A percentile compares a stretch with the other conserved stretches of the same genome.
Evolutionary conservation across 1,140 invertebrate species (phyloP).

Genomic region (Diorhabda elongata): DNA sequence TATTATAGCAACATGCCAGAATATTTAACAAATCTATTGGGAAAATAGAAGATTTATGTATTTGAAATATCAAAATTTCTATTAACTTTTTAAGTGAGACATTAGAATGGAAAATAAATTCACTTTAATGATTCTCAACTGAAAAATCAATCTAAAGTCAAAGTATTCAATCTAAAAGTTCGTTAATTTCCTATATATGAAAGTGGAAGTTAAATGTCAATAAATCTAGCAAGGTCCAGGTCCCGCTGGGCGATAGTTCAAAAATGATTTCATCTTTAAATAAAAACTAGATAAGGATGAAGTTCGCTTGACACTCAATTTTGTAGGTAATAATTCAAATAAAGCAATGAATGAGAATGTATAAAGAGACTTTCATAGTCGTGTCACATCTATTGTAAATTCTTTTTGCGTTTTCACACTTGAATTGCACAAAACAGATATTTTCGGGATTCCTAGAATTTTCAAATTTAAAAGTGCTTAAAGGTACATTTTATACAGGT

Average conservation of each 20-base stretch:
- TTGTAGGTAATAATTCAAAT: slow-evolving; percentile 9
- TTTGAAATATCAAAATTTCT: slow-evolving; percentile 2
- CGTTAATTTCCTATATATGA: slow-evolving; percentile 2
- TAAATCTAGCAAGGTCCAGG: background rate
- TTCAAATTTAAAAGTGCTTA: slow-evolving; percentile 7
- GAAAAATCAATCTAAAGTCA: slow-evolving; percentile 5
- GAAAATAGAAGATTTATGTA: background rate
- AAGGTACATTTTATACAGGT: slow-evolving; percentile 1
- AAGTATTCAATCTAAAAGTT: slow-evolving; percentile 8
- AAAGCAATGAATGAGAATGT: slow-evolving; percentile 7
- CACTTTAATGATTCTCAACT: background rate
- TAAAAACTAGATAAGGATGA: background rate
- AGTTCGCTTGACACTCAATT: background rate
- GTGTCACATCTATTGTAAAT: background rate
- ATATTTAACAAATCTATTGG: no score
- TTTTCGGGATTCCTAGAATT: background rate
- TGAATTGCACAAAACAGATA: slow-evolving; percentile 12
- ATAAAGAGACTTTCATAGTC: slow-evolving; percentile 4
- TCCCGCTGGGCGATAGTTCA: slow-evolving; percentile 4
- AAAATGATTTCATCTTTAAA: background rate
- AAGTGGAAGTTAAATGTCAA: slow-evolving; percentile 8
- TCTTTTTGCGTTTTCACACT: slow-evolving; percentile 13
- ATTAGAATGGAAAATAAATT: slow-evolving; percentile 1
- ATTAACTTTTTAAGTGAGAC: background rate
- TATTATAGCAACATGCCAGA: no score